phyloP scores from a whole-genome alignment of 2,888 invertebrate species.

The Melitaea athalia region DNA sequence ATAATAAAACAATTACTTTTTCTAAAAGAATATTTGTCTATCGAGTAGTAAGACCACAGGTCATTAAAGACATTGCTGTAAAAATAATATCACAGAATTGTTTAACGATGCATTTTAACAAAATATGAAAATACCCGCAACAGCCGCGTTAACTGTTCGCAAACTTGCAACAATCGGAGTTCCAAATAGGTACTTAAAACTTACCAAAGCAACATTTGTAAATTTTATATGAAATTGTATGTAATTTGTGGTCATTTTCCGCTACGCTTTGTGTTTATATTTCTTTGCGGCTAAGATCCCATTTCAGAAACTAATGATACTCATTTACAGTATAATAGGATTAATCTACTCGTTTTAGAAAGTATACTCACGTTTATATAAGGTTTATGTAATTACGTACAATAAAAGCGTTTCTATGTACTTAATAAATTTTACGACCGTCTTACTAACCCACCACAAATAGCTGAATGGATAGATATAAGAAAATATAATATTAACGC shows the following conservation, averaged over 20 bases:
- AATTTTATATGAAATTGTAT: conserved; percentile 8
- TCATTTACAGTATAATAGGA: conserved; percentile 12
- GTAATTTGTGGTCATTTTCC: conserved; percentile 9
- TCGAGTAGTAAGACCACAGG: too few relatives aligned
- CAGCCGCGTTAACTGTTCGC: background rate
- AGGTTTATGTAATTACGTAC: background rate
- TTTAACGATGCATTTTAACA: too few relatives aligned
- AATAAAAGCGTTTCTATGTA: too few relatives aligned
- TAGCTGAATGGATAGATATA: too few relatives aligned
- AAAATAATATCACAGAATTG: too few relatives aligned
- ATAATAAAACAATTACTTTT: too few relatives aligned
- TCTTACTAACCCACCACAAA: too few relatives aligned
- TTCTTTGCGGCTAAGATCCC: conserved; percentile 7
- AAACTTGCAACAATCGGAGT: background rate
- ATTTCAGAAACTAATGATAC: conserved; percentile 7
- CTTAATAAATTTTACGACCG: too few relatives aligned
- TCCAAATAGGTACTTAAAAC: background rate
- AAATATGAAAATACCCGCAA: too few relatives aligned
- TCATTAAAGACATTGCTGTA: too few relatives aligned
- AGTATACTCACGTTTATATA: background rate
- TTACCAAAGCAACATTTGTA: background rate
- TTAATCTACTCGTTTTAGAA: conserved; percentile 6
- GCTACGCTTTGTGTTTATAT: conserved; percentile 3
- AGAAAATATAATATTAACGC: too few relatives aligned
- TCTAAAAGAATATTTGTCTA: too few relatives aligned